These are phyloP conservation scores for Pogoniulus pusillus DNA, from an alignment of 2,797 vertebrate species.

Conservation along the genomic window DNA sequence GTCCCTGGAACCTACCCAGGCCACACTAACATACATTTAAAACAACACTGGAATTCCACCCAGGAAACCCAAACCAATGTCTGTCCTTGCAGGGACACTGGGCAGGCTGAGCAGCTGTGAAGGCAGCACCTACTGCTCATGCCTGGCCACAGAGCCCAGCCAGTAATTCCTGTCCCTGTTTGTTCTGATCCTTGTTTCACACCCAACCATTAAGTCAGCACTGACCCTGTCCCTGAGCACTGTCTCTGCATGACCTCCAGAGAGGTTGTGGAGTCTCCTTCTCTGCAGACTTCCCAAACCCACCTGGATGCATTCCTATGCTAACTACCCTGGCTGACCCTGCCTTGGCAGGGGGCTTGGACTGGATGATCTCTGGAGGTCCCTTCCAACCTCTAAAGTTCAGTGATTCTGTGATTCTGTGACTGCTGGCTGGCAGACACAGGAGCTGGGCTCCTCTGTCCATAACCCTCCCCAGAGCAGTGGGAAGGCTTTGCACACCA, in stretches of 20 bases:
- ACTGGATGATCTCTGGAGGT: no score
- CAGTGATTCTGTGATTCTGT: no score
- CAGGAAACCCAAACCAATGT: background rate
- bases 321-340: no score
- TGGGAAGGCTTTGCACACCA: fast-evolving
- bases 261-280: no score
- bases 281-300: no score
- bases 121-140: background rate
- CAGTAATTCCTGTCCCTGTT: background rate
- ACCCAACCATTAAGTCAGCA: background rate
- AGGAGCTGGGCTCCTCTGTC: background rate
- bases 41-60: background rate
- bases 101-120: background rate
- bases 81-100: background rate
- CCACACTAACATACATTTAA: background rate
- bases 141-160: background rate
- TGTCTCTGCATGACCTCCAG: no score
- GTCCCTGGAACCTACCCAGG: background rate
- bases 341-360: no score
- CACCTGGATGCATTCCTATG: no score
- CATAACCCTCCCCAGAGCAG: background rate
- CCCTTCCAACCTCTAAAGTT: no score
- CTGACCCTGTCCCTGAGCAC: no score
- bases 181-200: background rate
- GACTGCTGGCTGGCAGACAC: background rate